These are phyloP conservation scores for Beaufortia kweichowensis DNA, from an alignment of 2,113 vertebrate genomes.

Conservation along the genomic window DNA sequence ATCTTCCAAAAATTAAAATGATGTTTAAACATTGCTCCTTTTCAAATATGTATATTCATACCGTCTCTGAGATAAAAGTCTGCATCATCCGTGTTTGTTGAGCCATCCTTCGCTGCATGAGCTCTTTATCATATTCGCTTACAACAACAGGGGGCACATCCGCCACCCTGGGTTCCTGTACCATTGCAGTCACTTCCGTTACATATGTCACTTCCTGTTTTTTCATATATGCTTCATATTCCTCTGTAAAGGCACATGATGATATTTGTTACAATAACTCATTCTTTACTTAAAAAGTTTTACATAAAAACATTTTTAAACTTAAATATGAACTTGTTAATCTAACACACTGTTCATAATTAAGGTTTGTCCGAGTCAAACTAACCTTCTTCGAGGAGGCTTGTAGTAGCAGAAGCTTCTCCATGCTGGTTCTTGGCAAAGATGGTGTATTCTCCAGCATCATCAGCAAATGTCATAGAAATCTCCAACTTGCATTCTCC, in stretches of 20 bases:
- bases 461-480: constrained; percentile 95
- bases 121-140: constrained; percentile 84
- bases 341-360: neutral
- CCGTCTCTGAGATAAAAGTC: constrained; percentile 87
- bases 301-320: too few relatives aligned
- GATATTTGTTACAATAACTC: too few relatives aligned
- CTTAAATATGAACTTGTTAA: too few relatives aligned
- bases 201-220: constrained; percentile 83
- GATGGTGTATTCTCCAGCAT: constrained; percentile 91
- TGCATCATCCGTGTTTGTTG: constrained; percentile 84
- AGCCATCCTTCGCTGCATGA: constrained; percentile 83
- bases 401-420: constrained; percentile 84
- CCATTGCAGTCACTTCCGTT: constrained; percentile 83
- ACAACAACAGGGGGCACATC: constrained; percentile 79
- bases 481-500: constrained; percentile 92
- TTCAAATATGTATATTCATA: constrained; percentile 57
- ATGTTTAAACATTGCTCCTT: too few relatives aligned
- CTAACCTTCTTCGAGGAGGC: constrained; percentile 90
- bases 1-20: too few relatives aligned
- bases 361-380: neutral
- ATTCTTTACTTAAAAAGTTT: too few relatives aligned
- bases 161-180: constrained; percentile 83
- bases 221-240: constrained; percentile 88
- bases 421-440: constrained; percentile 84
- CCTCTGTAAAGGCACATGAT: constrained; percentile 71